Base-by-base conservation (phyloP, 2,888 invertebrate species). In the Stenotaenia linearis region DNA sequence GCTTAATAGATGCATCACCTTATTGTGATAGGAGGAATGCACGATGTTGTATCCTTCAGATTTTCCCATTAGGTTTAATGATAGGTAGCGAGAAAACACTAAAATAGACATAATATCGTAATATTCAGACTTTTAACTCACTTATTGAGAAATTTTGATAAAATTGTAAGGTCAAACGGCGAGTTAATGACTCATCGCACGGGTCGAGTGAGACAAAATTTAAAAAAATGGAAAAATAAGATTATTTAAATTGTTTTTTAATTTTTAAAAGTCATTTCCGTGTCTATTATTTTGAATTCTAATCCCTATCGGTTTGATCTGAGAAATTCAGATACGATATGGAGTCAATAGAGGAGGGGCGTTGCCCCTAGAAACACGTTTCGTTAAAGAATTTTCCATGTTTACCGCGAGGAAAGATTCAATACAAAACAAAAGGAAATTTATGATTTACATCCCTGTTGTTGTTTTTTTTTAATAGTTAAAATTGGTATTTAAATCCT, bases 341-440 rank as follows among this genome's bases (percentile, higher is more conserved):
- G n/a, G n/a, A n/a, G 21, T 50, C 50, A 4, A 25, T 28, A 25
- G 25, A 10, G 69, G n/a, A 69, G 69, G 69, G 69, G 69, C 69
- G 69, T 69, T 69, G 69, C 69, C 69, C 69, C 28, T 69, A 28
- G 69, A 69, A 28, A 69, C 69, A 28, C 28, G 69, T 69, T 28
- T 69, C 10, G 4, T 1, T 3, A 21, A 7, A n/a, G 69, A 69
- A 69, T 69, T 69, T 69, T n/a, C n/a, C n/a, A 7, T 1, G 5
- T 69, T 69, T 28, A 28, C n/a, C 69, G 25, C 10, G 28, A 69
- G 1, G 2, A 56, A 56, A 56, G 56, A 56, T 56, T 56, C 1
- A n/a, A n/a, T n/a, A n/a, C n/a, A n/a, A n/a, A n/a, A n/a, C n/a
- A n/a, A n/a, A n/a, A n/a, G n/a, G n/a, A n/a, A n/a, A n/a, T n/a